Percentiles rank a stretch among this genome's conserved stretches.
Conservation (phyloP, 2,797 vertebrate genomes). For the Micrastur ruficollis region DNA sequence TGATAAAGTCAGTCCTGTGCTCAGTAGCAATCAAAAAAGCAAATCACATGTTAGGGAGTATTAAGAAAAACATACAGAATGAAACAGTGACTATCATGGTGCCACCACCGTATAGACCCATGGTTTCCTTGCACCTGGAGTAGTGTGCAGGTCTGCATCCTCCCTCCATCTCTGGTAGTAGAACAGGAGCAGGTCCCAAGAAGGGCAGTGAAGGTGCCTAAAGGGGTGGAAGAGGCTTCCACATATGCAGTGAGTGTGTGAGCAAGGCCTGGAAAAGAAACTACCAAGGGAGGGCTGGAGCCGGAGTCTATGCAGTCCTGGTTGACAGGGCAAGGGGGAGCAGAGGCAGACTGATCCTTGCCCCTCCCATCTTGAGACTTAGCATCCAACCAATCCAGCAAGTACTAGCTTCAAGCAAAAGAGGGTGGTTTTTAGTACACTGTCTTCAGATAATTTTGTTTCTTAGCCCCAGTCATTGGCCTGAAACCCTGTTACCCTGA, state of each 20-base stretch:
- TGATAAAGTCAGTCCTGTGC: background rate
- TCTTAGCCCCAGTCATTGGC: background rate
- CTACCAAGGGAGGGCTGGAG: background rate
- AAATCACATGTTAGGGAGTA: background rate
- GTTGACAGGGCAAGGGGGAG: background rate
- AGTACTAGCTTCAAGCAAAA: background rate
- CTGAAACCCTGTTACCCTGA: background rate
- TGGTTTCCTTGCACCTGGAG: background rate
- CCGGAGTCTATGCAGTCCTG: background rate
- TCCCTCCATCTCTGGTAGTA: background rate
- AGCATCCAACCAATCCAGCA: background rate
- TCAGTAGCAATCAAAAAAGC: background rate
- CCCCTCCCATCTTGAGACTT: background rate
- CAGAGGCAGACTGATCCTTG: background rate
- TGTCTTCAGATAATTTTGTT: background rate
- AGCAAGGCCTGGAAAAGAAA: background rate
- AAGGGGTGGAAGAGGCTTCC: background rate
- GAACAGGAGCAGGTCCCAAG: background rate
- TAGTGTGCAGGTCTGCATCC: background rate
- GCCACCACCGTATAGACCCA: background rate
- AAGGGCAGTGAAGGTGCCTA: rapidly evolving
- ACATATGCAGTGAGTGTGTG: too few relatives aligned
- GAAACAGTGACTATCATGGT: background rate
- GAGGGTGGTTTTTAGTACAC: rapidly evolving
- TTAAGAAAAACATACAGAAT: background rate